A percentile compares a stretch with the other conserved stretches of the same genome.
phyloP scores from a whole-genome alignment of 2,113 vertebrate genomes.

The Perognathus longimembris region DNA sequence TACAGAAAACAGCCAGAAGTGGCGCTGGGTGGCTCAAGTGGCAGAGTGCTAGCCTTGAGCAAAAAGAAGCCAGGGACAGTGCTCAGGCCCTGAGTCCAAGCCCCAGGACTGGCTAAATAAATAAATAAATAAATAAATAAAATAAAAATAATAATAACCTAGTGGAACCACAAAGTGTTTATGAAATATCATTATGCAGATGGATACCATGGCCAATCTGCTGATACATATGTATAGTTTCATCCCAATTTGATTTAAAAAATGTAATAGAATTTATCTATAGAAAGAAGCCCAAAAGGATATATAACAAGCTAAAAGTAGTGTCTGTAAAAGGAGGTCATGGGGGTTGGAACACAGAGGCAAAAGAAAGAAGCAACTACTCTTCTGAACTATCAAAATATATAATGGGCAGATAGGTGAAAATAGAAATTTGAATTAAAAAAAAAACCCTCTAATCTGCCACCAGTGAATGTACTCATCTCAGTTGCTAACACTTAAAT shows the following conservation, averaged over 20 bases:
- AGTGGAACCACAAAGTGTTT: neutral
- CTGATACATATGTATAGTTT: neutral
- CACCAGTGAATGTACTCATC: neutral
- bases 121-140: no score
- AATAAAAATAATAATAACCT: slow-evolving; percentile 28
- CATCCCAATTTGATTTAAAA: slow-evolving; percentile 24
- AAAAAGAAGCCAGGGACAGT: no score
- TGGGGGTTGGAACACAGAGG: neutral
- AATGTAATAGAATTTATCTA: neutral
- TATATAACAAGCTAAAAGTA: neutral
- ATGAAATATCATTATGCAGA: neutral
- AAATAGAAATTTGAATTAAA: neutral
- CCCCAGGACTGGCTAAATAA: no score
- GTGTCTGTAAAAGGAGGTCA: neutral
- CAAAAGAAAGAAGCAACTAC: neutral
- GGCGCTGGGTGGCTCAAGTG: no score
- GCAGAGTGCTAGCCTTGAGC: no score
- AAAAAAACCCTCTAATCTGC: neutral
- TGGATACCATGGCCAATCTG: neutral
- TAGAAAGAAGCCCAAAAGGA: neutral
- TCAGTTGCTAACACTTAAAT: slow-evolving; percentile 11
- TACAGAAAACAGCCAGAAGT: no score
- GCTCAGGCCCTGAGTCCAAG: no score
- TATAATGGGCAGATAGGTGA: neutral
- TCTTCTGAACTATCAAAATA: neutral